Evolutionary conservation across 2,888 invertebrate species (phyloP).

Genomic region (Dusona sp.): DNA sequence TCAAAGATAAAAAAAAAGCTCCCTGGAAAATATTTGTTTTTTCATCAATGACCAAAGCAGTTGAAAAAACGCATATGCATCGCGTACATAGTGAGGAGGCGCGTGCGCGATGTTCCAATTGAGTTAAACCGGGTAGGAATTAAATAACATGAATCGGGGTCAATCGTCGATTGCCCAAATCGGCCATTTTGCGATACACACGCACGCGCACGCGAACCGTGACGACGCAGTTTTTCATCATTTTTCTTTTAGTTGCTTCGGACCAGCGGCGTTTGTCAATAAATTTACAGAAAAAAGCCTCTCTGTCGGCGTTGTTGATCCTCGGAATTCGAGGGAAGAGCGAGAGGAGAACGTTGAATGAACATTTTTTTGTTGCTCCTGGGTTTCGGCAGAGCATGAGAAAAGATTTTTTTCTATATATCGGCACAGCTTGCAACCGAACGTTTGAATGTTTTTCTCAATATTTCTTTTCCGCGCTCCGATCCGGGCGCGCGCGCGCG

Average conservation of each 20-base stretch:
- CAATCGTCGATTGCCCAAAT: slow-evolving; percentile 57
- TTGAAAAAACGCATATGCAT: neutral
- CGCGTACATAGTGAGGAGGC: neutral
- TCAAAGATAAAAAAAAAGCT: neutral
- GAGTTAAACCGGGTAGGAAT: slow-evolving; percentile 48
- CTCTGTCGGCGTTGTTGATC: no score
- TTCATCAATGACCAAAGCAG: neutral
- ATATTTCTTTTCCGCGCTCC: neutral
- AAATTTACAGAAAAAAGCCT: neutral
- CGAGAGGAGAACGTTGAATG: neutral
- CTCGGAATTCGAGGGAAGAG: neutral
- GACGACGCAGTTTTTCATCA: slow-evolving; percentile 46
- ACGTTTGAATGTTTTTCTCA: neutral
- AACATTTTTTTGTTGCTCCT: neutral
- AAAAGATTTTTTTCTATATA: neutral
- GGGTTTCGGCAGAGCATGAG: neutral
- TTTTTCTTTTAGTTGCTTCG: neutral
- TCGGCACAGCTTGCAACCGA: neutral
- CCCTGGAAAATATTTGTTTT: neutral
- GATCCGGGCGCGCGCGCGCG: no score
- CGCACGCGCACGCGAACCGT: neutral
- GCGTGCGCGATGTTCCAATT: slow-evolving; percentile 2
- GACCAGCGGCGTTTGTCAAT: neutral
- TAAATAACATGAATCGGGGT: slow-evolving; percentile 64
- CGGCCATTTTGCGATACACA: slow-evolving; percentile 31